These are phyloP conservation scores for Cherax destructor DNA, from an alignment of 1,140 invertebrate genomes.

Conservation along the genomic window DNA sequence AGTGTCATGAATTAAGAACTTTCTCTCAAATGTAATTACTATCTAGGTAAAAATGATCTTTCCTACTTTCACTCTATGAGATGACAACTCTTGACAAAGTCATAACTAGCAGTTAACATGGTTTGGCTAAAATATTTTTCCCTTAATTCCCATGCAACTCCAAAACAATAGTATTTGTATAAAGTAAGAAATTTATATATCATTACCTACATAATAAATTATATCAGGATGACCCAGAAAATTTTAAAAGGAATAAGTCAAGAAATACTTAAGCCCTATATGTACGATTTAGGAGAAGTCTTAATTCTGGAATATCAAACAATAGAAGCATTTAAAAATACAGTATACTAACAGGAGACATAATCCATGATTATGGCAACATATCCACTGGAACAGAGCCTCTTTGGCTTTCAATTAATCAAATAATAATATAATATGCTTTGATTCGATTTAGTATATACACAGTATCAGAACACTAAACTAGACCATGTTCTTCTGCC, in stretches of 20 bases:
- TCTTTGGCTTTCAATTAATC: conserved; percentile 13
- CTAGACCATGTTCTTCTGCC: neutral
- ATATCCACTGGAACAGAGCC: neutral
- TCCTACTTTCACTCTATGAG: neutral
- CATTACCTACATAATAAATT: neutral
- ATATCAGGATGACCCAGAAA: neutral
- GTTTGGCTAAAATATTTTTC: neutral
- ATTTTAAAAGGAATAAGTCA: neutral
- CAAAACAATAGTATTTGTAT: neutral
- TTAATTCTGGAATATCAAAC: conserved; percentile 3
- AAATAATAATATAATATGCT: neutral
- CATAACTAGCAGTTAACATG: neutral
- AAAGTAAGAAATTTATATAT: neutral
- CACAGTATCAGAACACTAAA: neutral
- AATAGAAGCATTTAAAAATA: neutral
- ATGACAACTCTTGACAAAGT: neutral
- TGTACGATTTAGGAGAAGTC: neutral
- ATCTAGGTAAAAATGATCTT: neutral
- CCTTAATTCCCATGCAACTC: neutral
- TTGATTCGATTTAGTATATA: neutral
- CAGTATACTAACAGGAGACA: neutral
- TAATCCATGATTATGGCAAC: conserved; percentile 11
- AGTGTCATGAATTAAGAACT: too few species aligned
- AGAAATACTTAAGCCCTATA: neutral
- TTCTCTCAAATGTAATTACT: too few species aligned